These are phyloP conservation scores for Spheniscus mendiculus DNA, from an alignment of 2,113 vertebrate species.

Conservation along the genomic window DNA sequence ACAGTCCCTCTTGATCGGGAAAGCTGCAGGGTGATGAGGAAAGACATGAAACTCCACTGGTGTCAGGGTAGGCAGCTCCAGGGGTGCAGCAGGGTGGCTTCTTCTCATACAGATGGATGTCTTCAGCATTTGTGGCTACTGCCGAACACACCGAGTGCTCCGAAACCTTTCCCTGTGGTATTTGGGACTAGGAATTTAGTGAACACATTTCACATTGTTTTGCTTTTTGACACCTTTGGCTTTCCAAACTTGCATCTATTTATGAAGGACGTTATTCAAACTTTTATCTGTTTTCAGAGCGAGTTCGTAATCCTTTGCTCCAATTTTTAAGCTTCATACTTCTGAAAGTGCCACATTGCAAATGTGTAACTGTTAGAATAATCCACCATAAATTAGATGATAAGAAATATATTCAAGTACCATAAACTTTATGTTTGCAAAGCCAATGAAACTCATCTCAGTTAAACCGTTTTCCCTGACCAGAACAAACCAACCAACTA, in stretches of 20 bases:
- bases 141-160: neutral
- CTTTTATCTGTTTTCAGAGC: neutral
- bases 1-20: accelerated
- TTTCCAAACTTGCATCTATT: neutral
- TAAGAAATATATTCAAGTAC: neutral
- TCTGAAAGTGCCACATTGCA: neutral
- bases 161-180: neutral
- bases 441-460: neutral
- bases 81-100: neutral
- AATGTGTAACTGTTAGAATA: neutral
- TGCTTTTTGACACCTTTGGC: neutral
- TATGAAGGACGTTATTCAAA: neutral
- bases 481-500: neutral
- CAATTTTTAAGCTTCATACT: neutral
- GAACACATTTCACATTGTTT: neutral
- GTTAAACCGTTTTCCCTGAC: neutral
- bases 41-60: neutral
- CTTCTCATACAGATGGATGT: neutral
- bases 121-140: neutral
- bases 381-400: neutral
- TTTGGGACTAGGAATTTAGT: neutral
- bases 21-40: neutral
- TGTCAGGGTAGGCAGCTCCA: accelerated
- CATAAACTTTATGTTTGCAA: neutral
- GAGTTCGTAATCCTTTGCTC: neutral